A percentile compares a stretch with the other conserved stretches of the same genome.
Conservation (phyloP, 2,113 vertebrate species). For the Notothenia rossii region DNA sequence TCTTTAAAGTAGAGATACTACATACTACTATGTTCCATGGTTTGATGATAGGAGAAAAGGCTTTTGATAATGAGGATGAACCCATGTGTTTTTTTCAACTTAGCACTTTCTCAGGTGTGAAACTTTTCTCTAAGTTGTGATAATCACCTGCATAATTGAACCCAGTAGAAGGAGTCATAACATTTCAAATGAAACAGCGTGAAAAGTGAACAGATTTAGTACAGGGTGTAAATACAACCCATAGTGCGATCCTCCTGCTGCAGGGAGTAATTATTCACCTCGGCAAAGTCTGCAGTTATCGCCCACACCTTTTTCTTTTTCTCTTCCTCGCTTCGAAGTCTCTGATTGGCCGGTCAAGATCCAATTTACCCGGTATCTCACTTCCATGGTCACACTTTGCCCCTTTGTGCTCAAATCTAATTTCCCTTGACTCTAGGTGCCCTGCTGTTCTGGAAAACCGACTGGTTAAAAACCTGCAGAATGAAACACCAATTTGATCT, state of each 20-base stretch:
- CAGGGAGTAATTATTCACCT: slow-evolving; percentile 19
- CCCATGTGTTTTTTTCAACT: background rate
- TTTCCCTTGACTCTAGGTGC: background rate
- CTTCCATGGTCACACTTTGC: slow-evolving; percentile 28
- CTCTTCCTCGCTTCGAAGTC: background rate
- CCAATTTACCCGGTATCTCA: slow-evolving; percentile 12
- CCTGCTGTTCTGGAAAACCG: background rate
- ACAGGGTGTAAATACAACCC: background rate
- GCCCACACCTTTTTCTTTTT: slow-evolving; percentile 11
- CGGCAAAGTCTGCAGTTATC: slow-evolving; percentile 15
- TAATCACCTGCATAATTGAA: slow-evolving; percentile 24
- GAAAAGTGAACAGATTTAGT: slow-evolving; percentile 11
- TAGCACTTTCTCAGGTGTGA: background rate
- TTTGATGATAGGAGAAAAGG: background rate
- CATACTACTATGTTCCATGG: background rate
- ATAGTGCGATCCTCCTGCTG: background rate
- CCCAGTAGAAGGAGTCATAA: background rate
- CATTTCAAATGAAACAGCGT: background rate
- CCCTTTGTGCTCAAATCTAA: slow-evolving; percentile 5
- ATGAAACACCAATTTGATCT: background rate
- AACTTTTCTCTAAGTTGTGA: background rate
- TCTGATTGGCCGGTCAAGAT: background rate
- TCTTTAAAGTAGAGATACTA: too few relatives aligned
- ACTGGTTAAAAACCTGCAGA: slow-evolving; percentile 8
- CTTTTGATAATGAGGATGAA: background rate